Base-by-base conservation (phyloP, 2,888 invertebrate species). In the Hirudinaria manillensis region DNA sequence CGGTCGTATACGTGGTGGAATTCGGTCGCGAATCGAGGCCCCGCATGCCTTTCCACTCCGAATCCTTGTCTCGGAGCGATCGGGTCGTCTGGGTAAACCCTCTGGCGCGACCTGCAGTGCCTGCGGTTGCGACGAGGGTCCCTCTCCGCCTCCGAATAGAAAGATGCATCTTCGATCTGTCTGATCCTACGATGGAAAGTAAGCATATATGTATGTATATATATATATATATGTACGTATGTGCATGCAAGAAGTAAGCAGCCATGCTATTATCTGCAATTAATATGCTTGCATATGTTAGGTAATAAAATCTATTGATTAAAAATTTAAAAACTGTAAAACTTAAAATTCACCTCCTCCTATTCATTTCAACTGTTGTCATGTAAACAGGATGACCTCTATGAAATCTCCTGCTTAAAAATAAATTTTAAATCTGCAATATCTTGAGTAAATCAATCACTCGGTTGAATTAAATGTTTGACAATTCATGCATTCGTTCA, bases 361-460 rank as follows among this genome's bases (percentile, higher is more conserved):
- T 68, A 13, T 21, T 68, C n/a, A 21, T 32, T 29, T 29, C 68
- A 68, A 68, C 68, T 29, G 32, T 36, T 36, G 68, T 34, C 68
- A 68, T 68, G 68, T 68, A 68, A n/a, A 68, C 32, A 29, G 68
- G 68, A 68, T 68, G n/a, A 6, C 32, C 32, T 24, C 68, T 68
- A 24, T 61, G 61, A 61, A 61, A 61, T 61, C 61, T 61, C 10
- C 61, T 61, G 24, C 6, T 61, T 24, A 16, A 61, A 61, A 61
- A 45, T 6, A 45, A 6, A 10, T 45, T 61, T 27, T 61, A 61
- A 53, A 53, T 53, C 53, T 53, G 13, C 21, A 16, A 13, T 16
- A 53, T 53, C n/a, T n/a, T n/a, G n/a, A n/a, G n/a, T n/a, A n/a
- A n/a, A n/a, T n/a, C n/a, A n/a, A n/a, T n/a, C n/a, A n/a, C n/a